Conservation (phyloP, 2,888 invertebrate genomes). For the Synanthedon vespiformis region DNA sequence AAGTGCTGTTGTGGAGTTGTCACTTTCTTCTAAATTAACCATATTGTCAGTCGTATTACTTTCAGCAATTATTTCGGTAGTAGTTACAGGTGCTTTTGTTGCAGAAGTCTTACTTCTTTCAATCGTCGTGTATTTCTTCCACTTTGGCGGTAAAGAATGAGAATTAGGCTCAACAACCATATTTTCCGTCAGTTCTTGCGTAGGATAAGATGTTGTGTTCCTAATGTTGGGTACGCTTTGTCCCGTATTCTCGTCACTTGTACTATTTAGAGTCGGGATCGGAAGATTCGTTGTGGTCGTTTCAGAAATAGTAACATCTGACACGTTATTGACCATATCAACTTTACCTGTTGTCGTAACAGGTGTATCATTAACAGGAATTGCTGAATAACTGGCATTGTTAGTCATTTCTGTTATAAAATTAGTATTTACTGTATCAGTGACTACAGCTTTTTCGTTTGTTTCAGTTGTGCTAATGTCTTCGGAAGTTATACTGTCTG, state of each 20-base stretch:
- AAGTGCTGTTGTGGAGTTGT: neutral
- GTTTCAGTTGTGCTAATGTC: neutral
- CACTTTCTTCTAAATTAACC: slow-evolving; percentile 2
- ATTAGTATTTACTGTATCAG: neutral
- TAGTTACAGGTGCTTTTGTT: slow-evolving; percentile 10
- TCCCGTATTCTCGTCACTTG: neutral
- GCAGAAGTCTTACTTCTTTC: slow-evolving; percentile 17
- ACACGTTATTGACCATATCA: neutral
- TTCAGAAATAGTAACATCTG: neutral
- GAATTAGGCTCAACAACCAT: neutral
- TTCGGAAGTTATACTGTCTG: neutral
- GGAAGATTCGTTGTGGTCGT: neutral
- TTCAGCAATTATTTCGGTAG: slow-evolving; percentile 14
- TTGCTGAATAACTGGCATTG: slow-evolving; percentile 1
- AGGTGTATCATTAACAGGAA: neutral
- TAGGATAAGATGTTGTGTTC: neutral
- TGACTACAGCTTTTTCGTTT: neutral
- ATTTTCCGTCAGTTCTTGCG: neutral
- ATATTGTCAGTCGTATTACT: slow-evolving; percentile 8
- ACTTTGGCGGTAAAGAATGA: slow-evolving; percentile 1
- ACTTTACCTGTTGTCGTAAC: neutral
- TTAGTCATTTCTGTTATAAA: slow-evolving; percentile 1
- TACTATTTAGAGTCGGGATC: neutral
- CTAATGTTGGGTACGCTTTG: neutral
- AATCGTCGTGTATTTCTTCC: slow-evolving; percentile 16